Conservation (phyloP, 2,797 vertebrate genomes). For the Darevskia nairensis region DNA sequence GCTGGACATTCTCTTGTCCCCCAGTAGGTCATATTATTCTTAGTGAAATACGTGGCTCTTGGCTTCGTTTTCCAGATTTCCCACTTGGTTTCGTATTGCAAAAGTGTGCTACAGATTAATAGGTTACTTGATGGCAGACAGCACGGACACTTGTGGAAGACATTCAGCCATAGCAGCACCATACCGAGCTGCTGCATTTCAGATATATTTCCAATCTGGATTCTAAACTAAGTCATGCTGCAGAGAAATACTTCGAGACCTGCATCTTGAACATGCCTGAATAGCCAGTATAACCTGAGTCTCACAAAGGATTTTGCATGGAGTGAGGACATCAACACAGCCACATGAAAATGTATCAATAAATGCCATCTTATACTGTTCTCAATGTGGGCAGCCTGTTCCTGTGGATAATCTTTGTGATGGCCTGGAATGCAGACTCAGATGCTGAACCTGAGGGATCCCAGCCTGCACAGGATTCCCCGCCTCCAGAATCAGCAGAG, state of each 20-base stretch:
- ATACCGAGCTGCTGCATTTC: neutral
- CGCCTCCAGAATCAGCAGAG: no score
- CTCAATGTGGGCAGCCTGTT: constrained; percentile 3
- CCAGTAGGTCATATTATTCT: neutral
- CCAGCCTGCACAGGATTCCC: no score
- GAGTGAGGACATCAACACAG: neutral
- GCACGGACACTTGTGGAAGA: neutral
- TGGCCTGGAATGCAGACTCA: no score
- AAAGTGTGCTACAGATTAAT: neutral
- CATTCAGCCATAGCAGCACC: neutral
- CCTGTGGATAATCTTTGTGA: neutral
- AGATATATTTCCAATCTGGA: neutral
- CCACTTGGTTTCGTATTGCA: neutral
- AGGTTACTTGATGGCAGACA: neutral
- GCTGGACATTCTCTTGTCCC: neutral
- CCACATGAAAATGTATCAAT: neutral
- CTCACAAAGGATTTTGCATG: neutral
- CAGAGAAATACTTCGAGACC: constrained; percentile 18
- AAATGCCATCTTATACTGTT: neutral
- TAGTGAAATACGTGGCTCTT: neutral
- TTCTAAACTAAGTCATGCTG: neutral
- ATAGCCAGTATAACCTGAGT: neutral
- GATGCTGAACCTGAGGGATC: no score
- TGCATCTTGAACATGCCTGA: neutral
- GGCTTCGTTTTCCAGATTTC: neutral